Base-by-base conservation (phyloP, 2,113 vertebrate genomes). In the Colaptes auratus region DNA sequence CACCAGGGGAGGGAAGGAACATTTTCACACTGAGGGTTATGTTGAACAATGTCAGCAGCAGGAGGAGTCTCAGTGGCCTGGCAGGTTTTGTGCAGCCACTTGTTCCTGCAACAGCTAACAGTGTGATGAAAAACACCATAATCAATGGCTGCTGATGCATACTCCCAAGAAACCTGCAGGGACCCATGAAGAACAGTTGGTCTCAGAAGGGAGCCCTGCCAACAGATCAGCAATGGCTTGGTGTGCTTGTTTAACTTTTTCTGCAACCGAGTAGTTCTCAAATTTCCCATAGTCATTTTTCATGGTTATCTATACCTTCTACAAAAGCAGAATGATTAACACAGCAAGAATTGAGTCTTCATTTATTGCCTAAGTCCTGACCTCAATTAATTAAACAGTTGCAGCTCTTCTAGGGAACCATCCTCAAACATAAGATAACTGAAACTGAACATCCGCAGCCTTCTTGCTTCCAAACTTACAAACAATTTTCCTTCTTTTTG, bases 21-120 rank as follows among this genome's bases (percentile, higher is more conserved):
- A 4, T 35, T 66, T 70, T 12, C 52, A 35, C 0, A 0, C 8
- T 30, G 11, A 44, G 33, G 28, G 2, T 58, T 46, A 7, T 12
- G 7, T 9, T 83, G 73, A 67, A 63, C 35, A 46, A 9, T n/a
- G 53, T 28, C 0, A 0, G 58, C 21, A 69, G 30, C 27, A 21
- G 20, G 14, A 30, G 35, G 10, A 55, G 35, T 77, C 56, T 27
- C 56, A 56, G 44, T 3, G 31, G 39, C 39, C 44, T 27, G 21
- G 11, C 27, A 73, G 36, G 33, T 31, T 86, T 50, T 15, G 1
- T 58, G 64, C 6, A 1, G 28, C 2, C 12, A 55, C 52, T 78
- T 84, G n/a, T 80, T 21, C 65, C 58, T 64, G 28, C 53, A 25
- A 39, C 25, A 76, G 33, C 7, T 48, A 69, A 55, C 8, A 15